Evolutionary conservation across 2,797 vertebrate species (phyloP), one percentile per base, ranked within the genome.

Genomic region (Typhlichthys subterraneus): DNA sequence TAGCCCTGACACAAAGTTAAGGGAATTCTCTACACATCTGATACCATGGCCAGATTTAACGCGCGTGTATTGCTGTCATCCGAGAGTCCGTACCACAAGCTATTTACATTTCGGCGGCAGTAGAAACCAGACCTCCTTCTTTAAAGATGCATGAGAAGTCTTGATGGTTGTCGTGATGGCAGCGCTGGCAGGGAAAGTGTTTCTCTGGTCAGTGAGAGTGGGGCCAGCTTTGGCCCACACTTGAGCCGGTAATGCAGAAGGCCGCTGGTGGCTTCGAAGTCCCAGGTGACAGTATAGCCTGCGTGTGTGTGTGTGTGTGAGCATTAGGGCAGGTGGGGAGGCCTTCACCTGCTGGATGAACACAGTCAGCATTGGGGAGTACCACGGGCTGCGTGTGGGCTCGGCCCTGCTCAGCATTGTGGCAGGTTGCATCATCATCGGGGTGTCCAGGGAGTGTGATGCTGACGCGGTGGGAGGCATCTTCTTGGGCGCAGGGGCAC

Each of bases 361-460:
- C 90, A 45, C 85, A 3, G 76, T 93, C 84, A 95, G 89, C 62
- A 79, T 88, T 49, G 91, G 93, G 85, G 86, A 94, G 89, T 94
- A 92, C 83, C 93, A 88, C 79, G 92, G 93, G 78, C 88, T 95
- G 60, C 92, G 93, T 84, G 92, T 95, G 88, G 92, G 93, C 70
- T 93, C 93, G 0, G 89, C 93, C 82, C 85, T 93, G 81, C 87
- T 95, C 19, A 82, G 92, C 85, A 93, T 95, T 23, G 91, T 94
- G 85, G 94, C 94, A 0, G 94, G 94, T 76, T 95, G 93, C 86
- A 93, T 95, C 86, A 94, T 95, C 81, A 94, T 95, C 0, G 92
- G 94, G 1, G 90, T 95, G 61, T 96, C 94, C 13, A 81, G 90
- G 62, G 92, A 94, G 67, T 94, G 92, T 59, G 92, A 93, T 4